These are phyloP conservation scores for Lordiphosa mommai DNA, from an alignment of 1,140 invertebrate species.

Conservation along the genomic window DNA sequence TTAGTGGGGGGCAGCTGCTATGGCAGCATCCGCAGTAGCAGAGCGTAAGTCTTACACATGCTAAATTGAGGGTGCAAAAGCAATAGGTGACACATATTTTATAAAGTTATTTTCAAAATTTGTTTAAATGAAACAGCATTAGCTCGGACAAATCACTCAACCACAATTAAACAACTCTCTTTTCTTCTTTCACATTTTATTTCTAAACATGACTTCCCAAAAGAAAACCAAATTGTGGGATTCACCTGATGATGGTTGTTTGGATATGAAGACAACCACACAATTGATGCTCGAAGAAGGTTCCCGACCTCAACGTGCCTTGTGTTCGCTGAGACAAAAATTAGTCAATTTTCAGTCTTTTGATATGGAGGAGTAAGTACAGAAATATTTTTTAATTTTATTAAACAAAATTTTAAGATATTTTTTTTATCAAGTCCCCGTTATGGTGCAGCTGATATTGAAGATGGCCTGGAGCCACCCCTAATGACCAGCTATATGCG, in stretches of 20 bases:
- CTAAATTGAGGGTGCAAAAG: no score
- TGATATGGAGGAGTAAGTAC: conserved; percentile 57
- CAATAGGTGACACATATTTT: no score
- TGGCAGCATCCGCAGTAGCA: no score
- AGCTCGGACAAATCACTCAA: no score
- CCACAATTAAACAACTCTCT: no score
- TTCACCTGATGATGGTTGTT: conserved; percentile 10
- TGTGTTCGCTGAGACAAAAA: conserved; percentile 32
- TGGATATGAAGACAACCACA: conserved; percentile 47
- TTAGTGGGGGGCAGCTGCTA: no score
- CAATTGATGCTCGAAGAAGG: conserved; percentile 55
- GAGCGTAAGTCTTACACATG: no score
- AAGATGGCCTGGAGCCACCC: conserved; percentile 33
- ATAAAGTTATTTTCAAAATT: no score
- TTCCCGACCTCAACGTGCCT: conserved; percentile 12
- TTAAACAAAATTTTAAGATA: background rate
- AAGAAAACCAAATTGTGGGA: conserved; percentile 45
- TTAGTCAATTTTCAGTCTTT: conserved; percentile 59
- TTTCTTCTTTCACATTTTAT: no score
- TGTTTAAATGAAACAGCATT: no score
- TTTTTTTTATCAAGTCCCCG: conserved; percentile 26
- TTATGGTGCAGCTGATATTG: conserved; percentile 21
- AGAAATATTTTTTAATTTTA: background rate
- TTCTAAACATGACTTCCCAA: conserved; percentile 27
- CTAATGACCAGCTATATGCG: conserved; percentile 42